These are phyloP conservation scores for Neuroscelio doddi DNA, from an alignment of 2,888 invertebrate genomes.

Conservation along the genomic window DNA sequence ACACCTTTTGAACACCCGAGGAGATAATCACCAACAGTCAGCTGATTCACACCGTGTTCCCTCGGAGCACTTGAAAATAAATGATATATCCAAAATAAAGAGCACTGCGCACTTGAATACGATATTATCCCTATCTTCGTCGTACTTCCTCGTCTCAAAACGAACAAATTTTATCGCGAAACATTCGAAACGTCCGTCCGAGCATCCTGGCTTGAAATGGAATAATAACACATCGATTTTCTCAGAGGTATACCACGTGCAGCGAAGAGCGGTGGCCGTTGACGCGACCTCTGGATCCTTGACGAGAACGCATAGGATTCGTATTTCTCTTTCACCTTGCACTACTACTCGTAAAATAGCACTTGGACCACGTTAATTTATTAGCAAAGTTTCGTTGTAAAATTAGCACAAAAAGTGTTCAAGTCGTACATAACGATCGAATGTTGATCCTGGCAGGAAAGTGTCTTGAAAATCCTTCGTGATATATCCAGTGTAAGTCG, in stretches of 20 bases:
- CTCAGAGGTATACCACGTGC: too few species aligned
- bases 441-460: too few species aligned
- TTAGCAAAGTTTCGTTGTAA: too few species aligned
- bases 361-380: too few species aligned
- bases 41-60: slow-evolving; percentile 38
- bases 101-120: slow-evolving; percentile 41
- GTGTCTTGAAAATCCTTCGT: too few species aligned
- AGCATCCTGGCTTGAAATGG: slow-evolving; percentile 44
- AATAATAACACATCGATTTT: slow-evolving; percentile 2
- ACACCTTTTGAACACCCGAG: slow-evolving; percentile 6
- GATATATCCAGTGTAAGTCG: too few species aligned
- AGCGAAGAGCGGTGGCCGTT: neutral
- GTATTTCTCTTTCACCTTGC: too few species aligned
- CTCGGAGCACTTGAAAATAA: slow-evolving; percentile 29
- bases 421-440: too few species aligned
- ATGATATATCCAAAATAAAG: slow-evolving; percentile 22
- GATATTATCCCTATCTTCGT: neutral
- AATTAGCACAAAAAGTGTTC: too few species aligned
- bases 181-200: slow-evolving; percentile 50
- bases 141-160: slow-evolving; percentile 1
- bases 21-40: slow-evolving; percentile 45
- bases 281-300: neutral
- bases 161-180: slow-evolving; percentile 3
- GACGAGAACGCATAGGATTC: too few species aligned
- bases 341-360: too few species aligned